Evolutionary conservation across 2,888 invertebrate genomes (phyloP), one percentile per base, ranked within the genome.

Genomic region (Noctua janthe): DNA sequence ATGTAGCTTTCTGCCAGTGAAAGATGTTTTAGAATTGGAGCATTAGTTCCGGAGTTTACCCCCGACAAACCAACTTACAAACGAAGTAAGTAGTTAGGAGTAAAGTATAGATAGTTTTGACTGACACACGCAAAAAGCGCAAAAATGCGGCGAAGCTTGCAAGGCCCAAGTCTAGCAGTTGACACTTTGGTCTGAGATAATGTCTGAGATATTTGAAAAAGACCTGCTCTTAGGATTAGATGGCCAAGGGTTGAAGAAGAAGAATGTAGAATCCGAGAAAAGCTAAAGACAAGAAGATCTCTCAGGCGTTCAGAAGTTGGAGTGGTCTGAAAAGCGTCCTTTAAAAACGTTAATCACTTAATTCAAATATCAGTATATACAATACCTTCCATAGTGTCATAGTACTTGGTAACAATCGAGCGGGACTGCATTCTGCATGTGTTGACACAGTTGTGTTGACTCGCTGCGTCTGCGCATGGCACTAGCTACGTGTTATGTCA

Each of bases 381-480:
- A 5, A 59, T 13, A 59, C 59, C n/a, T 59, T n/a, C 1, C 56
- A 66, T 56, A 59, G 62, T 66, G 54, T 7, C 6, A 71, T 17
- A 74, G 81, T 77, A 74, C 72, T 87, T n/a, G 62, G 76, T 81
- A 64, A 84, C 85, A 87, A 84, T 80, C 78, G 75, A 81, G 82
- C 72, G 62, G 74, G 75, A 59, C 76, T 86, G 85, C 85, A 81
- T 88, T 90, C 85, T 88, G 84, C 81, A 81, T 81, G 62, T 88
- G 77, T 89, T 90, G 87, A 89, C 86, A 87, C 90, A 88, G 90
- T 82, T 88, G 88, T 87, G 71, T 86, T 79, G 80, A 80, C 82
- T 83, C 78, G 85, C 81, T 78, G 81, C 80, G 82, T 84, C 84
- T 84, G 82, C 81, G 78, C 77, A 62, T 7, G 17, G 56, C 69